Percentiles rank a stretch among this genome's conserved stretches.
phyloP scores from a whole-genome alignment of 1,140 invertebrate species.

The Eueides isabella region DNA sequence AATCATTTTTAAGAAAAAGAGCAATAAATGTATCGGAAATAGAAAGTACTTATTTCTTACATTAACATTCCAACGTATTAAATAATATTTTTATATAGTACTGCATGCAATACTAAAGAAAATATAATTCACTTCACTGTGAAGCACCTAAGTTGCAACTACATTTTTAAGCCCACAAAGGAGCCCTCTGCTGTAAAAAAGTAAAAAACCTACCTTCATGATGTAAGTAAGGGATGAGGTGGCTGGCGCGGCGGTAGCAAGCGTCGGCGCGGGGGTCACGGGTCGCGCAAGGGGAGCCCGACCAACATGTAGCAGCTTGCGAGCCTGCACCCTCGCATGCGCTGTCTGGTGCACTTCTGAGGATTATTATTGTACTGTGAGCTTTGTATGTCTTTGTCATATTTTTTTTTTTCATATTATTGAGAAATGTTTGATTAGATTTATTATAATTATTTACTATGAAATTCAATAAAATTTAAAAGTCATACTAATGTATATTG shows the following conservation, averaged over 20 bases:
- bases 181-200: neutral
- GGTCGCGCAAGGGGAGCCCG: conserved; percentile 54
- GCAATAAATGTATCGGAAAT: too few species aligned
- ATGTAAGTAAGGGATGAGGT: conserved; percentile 65
- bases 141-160: neutral
- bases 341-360: conserved; percentile 57
- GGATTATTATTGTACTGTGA: neutral
- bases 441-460: too few species aligned
- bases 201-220: conserved; percentile 51
- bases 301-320: conserved; percentile 67
- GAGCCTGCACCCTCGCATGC: conserved; percentile 70
- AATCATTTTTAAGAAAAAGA: too few species aligned
- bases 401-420: neutral
- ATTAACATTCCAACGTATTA: too few species aligned
- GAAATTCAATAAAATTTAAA: too few species aligned
- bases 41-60: too few species aligned
- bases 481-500: too few species aligned
- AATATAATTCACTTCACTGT: neutral
- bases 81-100: too few species aligned
- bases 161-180: neutral
- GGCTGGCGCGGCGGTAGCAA: conserved; percentile 56
- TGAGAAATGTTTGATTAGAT: neutral
- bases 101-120: neutral
- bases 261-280: conserved; percentile 61
- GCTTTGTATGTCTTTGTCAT: neutral